Conservation (phyloP, 1,140 invertebrate species). For the Zaprionus camerounensis region DNA sequence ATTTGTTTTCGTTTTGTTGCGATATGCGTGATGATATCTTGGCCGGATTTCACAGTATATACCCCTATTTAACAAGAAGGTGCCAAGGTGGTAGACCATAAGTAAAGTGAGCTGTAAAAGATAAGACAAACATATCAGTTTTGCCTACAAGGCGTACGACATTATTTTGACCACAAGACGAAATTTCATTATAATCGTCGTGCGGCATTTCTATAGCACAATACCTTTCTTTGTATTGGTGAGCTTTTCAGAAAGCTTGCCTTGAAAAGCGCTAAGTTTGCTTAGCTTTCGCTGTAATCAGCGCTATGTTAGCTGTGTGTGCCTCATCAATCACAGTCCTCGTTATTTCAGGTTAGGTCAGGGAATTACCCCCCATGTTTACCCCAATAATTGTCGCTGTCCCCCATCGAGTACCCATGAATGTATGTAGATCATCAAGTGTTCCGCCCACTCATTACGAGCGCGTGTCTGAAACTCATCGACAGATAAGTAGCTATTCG, state of each 20-base stretch:
- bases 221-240: not conserved
- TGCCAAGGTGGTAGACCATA: not conserved
- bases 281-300: conserved; percentile 2
- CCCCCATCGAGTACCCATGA: not conserved
- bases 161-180: not conserved
- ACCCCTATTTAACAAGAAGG: not conserved
- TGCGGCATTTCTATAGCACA: not conserved
- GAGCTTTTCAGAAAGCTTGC: not conserved
- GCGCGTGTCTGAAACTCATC: conserved; percentile 51
- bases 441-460: conserved; percentile 51
- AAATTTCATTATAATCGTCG: conserved; percentile 3
- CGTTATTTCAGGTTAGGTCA: not conserved
- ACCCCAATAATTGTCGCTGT: not conserved
- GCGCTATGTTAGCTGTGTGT: not conserved
- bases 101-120: not conserved
- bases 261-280: not conserved
- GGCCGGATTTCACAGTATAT: not conserved
- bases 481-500: conserved; percentile 38
- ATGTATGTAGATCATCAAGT: conserved; percentile 48
- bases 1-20: conserved; percentile 66
- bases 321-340: conserved; percentile 1
- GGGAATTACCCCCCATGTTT: not conserved
- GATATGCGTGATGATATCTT: conserved; percentile 31
- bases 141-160: not conserved
- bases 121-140: not conserved